These are phyloP conservation scores for Saccopteryx bilineata DNA, from an alignment of 2,113 vertebrate species.

Conservation along the genomic window DNA sequence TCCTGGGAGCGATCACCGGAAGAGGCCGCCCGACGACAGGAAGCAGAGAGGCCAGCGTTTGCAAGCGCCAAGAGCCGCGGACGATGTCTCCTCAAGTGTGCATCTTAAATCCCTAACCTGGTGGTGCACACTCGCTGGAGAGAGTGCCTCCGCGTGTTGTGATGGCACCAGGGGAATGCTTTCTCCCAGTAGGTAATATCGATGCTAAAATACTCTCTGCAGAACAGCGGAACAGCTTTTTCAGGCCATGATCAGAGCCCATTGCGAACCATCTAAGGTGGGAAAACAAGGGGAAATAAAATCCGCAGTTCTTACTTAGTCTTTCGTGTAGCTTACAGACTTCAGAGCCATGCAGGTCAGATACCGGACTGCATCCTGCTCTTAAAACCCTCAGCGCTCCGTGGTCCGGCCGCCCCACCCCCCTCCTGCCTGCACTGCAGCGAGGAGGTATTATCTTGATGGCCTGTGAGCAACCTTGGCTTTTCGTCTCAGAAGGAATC, in stretches of 20 bases:
- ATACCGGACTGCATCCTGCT: neutral
- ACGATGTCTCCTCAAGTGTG: neutral
- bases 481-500: neutral
- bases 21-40: no score
- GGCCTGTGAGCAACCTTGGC: neutral
- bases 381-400: neutral
- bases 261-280: neutral
- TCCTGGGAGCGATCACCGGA: neutral
- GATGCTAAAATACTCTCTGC: neutral
- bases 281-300: conserved; percentile 13
- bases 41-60: neutral
- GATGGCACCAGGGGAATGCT: neutral
- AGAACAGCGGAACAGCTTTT: neutral
- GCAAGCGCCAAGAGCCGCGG: neutral
- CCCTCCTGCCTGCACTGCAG: neutral
- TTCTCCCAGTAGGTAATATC: neutral
- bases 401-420: neutral
- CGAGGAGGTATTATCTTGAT: neutral
- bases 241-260: neutral
- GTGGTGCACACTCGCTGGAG: neutral
- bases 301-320: conserved; percentile 47
- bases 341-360: neutral
- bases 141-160: neutral
- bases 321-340: conserved; percentile 1
- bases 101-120: neutral